phyloP scores from a whole-genome alignment of 2,113 vertebrate species.

The Puffinus mauretanicus region DNA sequence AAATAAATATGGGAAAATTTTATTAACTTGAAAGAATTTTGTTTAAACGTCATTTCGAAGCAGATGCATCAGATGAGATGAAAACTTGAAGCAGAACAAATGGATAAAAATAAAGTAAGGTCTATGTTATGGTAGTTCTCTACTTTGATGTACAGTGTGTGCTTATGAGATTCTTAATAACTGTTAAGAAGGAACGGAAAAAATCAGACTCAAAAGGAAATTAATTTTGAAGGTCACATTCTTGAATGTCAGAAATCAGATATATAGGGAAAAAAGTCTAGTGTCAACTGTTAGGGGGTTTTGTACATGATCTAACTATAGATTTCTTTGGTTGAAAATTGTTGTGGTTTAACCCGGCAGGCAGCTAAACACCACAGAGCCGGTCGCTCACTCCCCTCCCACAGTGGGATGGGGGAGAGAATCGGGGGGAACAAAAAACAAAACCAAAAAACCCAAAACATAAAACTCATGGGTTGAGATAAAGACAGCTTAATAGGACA shows the following conservation, averaged over 20 bases:
- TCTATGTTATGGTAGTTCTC: background rate
- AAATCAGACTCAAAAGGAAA: slow-evolving; percentile 27
- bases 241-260: slow-evolving; percentile 40
- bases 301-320: background rate
- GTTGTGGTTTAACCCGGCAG: background rate
- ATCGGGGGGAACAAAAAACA: too few species aligned
- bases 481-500: too few species aligned
- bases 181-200: slow-evolving; percentile 18
- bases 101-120: background rate
- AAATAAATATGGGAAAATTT: background rate
- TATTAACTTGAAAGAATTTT: background rate
- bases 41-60: background rate
- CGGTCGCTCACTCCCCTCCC: background rate
- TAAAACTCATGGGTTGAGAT: too few species aligned
- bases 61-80: background rate
- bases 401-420: too few species aligned
- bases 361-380: background rate
- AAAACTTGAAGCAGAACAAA: background rate
- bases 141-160: background rate
- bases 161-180: slow-evolving; percentile 17
- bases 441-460: too few species aligned
- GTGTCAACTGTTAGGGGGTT: background rate
- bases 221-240: slow-evolving; percentile 45
- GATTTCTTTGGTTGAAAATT: background rate
- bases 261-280: background rate